A percentile compares a stretch with the other conserved stretches of the same genome.
phyloP scores from a whole-genome alignment of 2,888 invertebrate species.

The Cantharis lateralis region DNA sequence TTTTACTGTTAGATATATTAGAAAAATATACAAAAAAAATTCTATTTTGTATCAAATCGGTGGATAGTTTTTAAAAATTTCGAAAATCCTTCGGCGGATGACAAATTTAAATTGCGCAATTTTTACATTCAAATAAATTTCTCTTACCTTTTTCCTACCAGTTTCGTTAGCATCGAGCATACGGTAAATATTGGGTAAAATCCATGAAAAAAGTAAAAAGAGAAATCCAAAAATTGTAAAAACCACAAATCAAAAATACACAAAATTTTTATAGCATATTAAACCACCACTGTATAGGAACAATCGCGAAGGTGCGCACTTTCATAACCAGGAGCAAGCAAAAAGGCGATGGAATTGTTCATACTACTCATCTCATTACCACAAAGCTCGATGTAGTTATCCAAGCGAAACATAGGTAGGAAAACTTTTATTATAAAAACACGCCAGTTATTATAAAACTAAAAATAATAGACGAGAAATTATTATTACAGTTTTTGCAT shows the following conservation, averaged over 20 bases:
- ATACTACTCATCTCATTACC: not conserved
- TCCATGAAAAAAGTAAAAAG: not conserved
- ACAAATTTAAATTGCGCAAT: not conserved
- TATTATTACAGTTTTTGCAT: not conserved
- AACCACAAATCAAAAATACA: not conserved
- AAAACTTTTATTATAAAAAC: not conserved
- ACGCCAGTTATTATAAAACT: not conserved
- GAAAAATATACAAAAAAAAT: too few species aligned
- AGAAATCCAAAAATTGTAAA: not conserved
- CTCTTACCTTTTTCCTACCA: not conserved
- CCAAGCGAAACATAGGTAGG: not conserved
- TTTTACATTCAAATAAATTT: not conserved
- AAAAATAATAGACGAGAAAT: not conserved
- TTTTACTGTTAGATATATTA: constrained; percentile 11
- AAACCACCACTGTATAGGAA: not conserved
- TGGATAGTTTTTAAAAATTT: not conserved
- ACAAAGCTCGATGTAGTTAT: not conserved
- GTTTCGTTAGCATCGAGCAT: not conserved
- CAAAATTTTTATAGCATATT: not conserved
- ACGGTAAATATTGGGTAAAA: not conserved
- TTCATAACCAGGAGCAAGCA: not conserved
- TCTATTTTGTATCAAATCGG: too few species aligned
- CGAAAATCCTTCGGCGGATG: not conserved
- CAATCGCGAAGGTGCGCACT: not conserved
- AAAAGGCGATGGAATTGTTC: not conserved